phyloP scores from a whole-genome alignment of 1,140 invertebrate genomes.

The Trichonephila clavipes region DNA sequence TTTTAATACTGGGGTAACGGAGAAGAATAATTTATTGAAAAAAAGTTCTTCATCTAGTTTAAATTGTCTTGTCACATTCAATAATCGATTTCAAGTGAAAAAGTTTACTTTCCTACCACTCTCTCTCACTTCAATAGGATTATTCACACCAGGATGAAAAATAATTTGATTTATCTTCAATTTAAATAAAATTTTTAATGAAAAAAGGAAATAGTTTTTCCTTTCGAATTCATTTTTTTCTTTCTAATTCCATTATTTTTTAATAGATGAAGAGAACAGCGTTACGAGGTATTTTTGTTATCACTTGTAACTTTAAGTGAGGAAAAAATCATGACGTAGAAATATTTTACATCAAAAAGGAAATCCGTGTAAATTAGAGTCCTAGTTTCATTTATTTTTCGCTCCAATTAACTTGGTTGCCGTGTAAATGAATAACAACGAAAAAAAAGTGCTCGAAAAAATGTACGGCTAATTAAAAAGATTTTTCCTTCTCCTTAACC shows the following conservation, averaged over 20 bases:
- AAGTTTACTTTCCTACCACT: not conserved
- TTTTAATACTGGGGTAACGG: too few relatives aligned
- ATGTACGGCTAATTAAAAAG: conserved; percentile 45
- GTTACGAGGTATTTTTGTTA: conserved; percentile 18
- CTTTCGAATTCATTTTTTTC: not conserved
- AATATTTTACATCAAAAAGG: conserved; percentile 56
- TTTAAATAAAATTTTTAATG: conserved; percentile 25
- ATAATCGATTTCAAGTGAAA: too few relatives aligned
- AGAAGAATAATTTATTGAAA: too few relatives aligned
- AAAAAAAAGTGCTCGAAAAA: not conserved
- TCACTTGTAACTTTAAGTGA: conserved; percentile 41
- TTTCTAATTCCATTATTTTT: not conserved
- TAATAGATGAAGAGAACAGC: not conserved
- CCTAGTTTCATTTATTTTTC: conserved; percentile 54
- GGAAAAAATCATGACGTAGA: conserved; percentile 16
- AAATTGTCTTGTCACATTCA: too few relatives aligned
- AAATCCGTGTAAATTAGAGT: conserved; percentile 55
- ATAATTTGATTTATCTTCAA: conserved; percentile 7
- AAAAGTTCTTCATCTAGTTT: too few relatives aligned
- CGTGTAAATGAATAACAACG: conserved; percentile 8
- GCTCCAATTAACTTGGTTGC: conserved; percentile 29
- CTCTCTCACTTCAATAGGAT: not conserved
- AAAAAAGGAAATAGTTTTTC: not conserved
- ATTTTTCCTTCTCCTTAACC: conserved; percentile 38
- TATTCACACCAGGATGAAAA: not conserved